These are phyloP conservation scores for Pristionchus maxplancki DNA, from an alignment of 2,888 invertebrate species.

Conservation along the genomic window DNA sequence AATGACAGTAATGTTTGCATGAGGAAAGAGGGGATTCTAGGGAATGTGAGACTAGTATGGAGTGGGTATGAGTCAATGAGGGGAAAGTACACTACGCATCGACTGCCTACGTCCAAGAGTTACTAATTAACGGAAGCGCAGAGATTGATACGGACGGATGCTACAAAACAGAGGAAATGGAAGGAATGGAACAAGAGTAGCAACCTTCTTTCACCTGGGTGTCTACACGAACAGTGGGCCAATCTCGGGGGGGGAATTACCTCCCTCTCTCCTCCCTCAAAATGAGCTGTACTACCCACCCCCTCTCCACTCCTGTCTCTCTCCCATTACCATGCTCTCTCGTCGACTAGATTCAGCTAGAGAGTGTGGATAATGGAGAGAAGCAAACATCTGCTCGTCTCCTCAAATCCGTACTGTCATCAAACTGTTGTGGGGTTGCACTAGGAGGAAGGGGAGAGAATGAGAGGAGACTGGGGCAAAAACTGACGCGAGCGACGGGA, in stretches of 20 bases:
- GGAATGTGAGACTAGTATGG: constrained; percentile 18
- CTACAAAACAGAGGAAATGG: background rate
- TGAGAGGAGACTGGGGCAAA: background rate
- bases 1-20: constrained; percentile 35
- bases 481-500: background rate
- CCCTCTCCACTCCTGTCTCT: background rate
- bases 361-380: background rate
- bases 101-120: background rate
- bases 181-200: background rate
- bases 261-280: constrained; percentile 6
- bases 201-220: background rate
- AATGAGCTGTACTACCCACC: constrained; percentile 14
- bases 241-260: constrained; percentile 27
- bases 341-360: background rate
- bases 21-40: background rate
- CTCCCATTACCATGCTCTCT: background rate
- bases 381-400: background rate
- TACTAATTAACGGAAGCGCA: background rate
- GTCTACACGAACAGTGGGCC: background rate
- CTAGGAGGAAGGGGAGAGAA: background rate
- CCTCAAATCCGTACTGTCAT: constrained; percentile 40
- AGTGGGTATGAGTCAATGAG: background rate
- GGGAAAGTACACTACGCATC: background rate
- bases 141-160: background rate
- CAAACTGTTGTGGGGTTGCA: constrained; percentile 48